phyloP scores from a whole-genome alignment of 2,113 vertebrate species.

The Alethe diademata region DNA sequence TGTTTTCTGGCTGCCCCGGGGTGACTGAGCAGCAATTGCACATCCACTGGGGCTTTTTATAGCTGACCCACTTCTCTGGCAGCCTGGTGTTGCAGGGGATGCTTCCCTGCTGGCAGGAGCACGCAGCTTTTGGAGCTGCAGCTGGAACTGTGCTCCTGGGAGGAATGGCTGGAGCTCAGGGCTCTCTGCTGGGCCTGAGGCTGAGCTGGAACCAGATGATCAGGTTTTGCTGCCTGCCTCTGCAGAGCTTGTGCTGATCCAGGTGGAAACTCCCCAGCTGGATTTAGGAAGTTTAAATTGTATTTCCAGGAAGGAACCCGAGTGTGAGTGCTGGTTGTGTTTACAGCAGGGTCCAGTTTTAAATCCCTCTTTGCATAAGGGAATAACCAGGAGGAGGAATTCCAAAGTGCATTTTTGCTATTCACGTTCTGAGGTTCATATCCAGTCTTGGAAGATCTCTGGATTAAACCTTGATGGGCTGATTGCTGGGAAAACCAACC shows the following conservation, averaged over 20 bases:
- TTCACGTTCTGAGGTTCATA: accelerated
- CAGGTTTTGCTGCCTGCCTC: not conserved
- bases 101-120: not conserved
- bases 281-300: not conserved
- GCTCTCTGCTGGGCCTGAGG: accelerated
- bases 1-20: not conserved
- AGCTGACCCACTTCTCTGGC: not conserved
- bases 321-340: accelerated
- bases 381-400: not conserved
- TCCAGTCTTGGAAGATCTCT: not conserved
- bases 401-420: not conserved
- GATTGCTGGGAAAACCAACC: not conserved
- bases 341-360: not conserved
- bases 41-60: not conserved
- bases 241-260: not conserved
- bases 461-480: not conserved
- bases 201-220: not conserved
- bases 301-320: not conserved
- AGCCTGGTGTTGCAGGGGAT: not conserved
- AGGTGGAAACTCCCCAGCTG: not conserved
- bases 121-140: not conserved
- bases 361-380: accelerated
- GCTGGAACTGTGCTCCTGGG: not conserved
- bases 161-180: not conserved
- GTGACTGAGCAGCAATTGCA: not conserved